Conservation (phyloP, 2,888 invertebrate species). For the Caenorhabditis sp. region DNA sequence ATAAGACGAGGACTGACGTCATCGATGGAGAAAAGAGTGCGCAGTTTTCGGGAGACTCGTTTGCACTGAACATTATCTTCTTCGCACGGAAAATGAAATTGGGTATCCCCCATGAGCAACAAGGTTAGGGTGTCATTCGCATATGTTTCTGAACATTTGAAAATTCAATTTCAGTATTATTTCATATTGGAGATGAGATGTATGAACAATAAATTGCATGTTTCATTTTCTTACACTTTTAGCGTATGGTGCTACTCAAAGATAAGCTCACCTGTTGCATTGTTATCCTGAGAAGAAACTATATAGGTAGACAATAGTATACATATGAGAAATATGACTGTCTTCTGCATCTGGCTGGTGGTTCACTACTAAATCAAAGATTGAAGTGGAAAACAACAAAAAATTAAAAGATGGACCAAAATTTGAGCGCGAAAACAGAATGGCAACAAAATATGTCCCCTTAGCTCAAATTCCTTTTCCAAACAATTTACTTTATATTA, state of each 20-base stretch:
- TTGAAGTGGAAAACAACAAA: not conserved
- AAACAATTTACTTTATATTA: constrained; percentile 41
- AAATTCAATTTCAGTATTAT: not conserved
- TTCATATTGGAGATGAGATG: no score
- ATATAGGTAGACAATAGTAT: no score
- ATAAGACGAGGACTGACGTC: constrained; percentile 53
- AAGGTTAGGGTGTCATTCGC: constrained; percentile 69
- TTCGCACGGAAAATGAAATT: constrained; percentile 79
- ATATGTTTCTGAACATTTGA: not conserved
- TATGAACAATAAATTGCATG: not conserved
- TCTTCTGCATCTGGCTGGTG: no score
- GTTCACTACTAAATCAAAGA: not conserved
- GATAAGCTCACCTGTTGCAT: constrained; percentile 21
- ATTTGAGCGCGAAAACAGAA: not conserved
- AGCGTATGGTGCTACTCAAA: no score
- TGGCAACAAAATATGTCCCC: constrained; percentile 11
- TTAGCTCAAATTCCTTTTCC: constrained; percentile 17
- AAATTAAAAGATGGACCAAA: no score
- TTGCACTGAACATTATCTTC: constrained; percentile 75
- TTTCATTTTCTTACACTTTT: not conserved
- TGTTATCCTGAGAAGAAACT: not conserved
- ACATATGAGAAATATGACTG: no score
- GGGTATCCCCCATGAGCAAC: constrained; percentile 78
- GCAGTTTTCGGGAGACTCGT: constrained; percentile 67
- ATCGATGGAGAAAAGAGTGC: constrained; percentile 66